Percentiles rank a stretch among this genome's conserved stretches.
phyloP scores from a whole-genome alignment of 2,888 invertebrate species.

The Agrochola lota region DNA sequence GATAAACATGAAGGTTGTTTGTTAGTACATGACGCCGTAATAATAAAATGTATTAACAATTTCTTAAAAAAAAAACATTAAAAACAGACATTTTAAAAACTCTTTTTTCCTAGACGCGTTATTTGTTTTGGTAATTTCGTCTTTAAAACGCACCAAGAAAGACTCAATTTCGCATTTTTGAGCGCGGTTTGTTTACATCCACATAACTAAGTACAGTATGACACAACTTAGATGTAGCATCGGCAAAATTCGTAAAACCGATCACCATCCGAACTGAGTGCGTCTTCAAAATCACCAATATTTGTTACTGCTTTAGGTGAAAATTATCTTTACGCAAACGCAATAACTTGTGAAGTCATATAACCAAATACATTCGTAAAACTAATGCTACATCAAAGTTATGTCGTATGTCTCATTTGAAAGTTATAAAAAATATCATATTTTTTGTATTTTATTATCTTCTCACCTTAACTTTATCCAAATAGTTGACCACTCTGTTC shows the following conservation, averaged over 20 bases:
- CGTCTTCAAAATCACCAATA: too few relatives aligned
- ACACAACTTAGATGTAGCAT: too few relatives aligned
- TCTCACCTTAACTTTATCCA: constrained; percentile 92
- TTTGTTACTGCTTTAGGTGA: too few relatives aligned
- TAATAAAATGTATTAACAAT: background rate
- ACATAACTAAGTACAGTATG: background rate
- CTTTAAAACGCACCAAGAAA: background rate
- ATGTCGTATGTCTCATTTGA: too few relatives aligned
- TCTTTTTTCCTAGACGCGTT: background rate
- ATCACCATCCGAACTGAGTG: too few relatives aligned
- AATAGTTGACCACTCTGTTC: constrained; percentile 92
- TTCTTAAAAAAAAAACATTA: background rate
- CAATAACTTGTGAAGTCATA: too few relatives aligned
- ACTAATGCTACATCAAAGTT: too few relatives aligned
- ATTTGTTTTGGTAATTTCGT: background rate
- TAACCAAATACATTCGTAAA: too few relatives aligned
- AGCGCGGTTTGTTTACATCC: background rate
- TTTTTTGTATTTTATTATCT: background rate
- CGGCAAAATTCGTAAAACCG: too few relatives aligned
- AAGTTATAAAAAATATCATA: background rate
- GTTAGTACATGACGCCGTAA: background rate
- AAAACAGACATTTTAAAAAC: background rate
- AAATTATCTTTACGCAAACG: too few relatives aligned
- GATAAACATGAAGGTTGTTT: background rate
- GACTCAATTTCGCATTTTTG: background rate